These are phyloP conservation scores for Poeciliopsis infans DNA, from an alignment of 2,797 vertebrate genomes.

Conservation along the genomic window DNA sequence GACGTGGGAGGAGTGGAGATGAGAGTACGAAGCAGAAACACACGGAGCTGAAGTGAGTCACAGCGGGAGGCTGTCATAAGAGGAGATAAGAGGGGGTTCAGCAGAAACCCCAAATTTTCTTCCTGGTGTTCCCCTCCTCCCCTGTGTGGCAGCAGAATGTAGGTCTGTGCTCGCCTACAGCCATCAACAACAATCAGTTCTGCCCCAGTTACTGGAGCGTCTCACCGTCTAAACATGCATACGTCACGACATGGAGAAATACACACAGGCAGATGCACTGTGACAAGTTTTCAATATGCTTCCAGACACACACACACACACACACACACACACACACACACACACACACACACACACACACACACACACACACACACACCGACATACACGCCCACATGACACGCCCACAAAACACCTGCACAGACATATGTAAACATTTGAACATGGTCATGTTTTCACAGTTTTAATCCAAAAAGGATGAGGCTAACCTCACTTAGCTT, in stretches of 20 bases:
- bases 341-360: neutral
- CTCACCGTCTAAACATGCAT: constrained; percentile 67
- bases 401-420: neutral
- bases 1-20: neutral
- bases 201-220: constrained; percentile 83
- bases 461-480: neutral
- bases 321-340: neutral
- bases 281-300: constrained; percentile 41
- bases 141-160: constrained; percentile 70
- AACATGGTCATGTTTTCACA: constrained; percentile 7
- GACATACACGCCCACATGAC: constrained; percentile 12
- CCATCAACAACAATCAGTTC: constrained; percentile 84
- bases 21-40: neutral
- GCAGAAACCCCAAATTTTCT: constrained; percentile 50
- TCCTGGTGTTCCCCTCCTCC: constrained; percentile 31
- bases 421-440: constrained; percentile 24
- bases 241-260: constrained; percentile 47
- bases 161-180: constrained; percentile 82
- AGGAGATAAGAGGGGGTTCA: constrained; percentile 21
- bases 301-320: neutral
- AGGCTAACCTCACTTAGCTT: neutral
- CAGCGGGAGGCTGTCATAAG: constrained; percentile 9
- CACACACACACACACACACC: neutral
- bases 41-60: neutral
- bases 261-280: constrained; percentile 16